phyloP scores from a whole-genome alignment of 2,797 vertebrate species.

The Sciaenops ocellatus region DNA sequence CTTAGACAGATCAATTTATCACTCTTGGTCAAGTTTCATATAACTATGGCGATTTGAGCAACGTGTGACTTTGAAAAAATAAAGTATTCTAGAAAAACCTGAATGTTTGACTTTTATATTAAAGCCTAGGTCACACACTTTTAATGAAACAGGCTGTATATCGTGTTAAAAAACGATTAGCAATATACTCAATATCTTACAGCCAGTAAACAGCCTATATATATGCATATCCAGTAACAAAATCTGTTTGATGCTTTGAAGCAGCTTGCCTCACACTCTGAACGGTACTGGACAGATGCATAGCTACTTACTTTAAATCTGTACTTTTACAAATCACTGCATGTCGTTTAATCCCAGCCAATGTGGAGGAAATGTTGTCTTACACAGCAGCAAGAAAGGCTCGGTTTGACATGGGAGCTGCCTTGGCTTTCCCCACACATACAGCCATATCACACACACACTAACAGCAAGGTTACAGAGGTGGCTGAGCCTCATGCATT shows the following conservation, averaged over 20 bases:
- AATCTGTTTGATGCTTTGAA: slow-evolving; percentile 35
- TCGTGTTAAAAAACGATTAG: slow-evolving; percentile 14
- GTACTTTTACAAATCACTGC: slow-evolving; percentile 19
- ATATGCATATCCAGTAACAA: slow-evolving; percentile 47
- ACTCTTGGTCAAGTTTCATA: slow-evolving; percentile 11
- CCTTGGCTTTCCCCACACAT: slow-evolving; percentile 14
- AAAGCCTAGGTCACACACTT: slow-evolving; percentile 4
- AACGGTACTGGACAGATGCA: slow-evolving; percentile 24
- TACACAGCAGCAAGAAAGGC: slow-evolving; percentile 17
- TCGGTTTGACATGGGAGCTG: slow-evolving; percentile 5
- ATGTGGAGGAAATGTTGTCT: slow-evolving; percentile 12
- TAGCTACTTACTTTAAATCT: slow-evolving; percentile 29
- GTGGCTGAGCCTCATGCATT: slow-evolving; percentile 50
- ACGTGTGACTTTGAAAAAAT: slow-evolving; percentile 7
- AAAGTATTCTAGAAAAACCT: slow-evolving; percentile 3
- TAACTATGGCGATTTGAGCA: slow-evolving; percentile 5
- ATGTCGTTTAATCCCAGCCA: slow-evolving; percentile 11
- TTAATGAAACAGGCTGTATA: slow-evolving; percentile 17
- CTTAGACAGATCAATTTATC: slow-evolving; percentile 8
- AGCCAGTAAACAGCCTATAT: slow-evolving; percentile 55
- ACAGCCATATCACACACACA: slow-evolving; percentile 25
- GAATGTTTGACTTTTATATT: slow-evolving; percentile 23
- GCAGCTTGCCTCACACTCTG: slow-evolving; percentile 33
- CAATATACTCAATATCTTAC: slow-evolving; percentile 17
- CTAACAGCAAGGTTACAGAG: slow-evolving; percentile 39